Conservation (phyloP, 2,113 vertebrate genomes). For the Blennius ocellaris region DNA sequence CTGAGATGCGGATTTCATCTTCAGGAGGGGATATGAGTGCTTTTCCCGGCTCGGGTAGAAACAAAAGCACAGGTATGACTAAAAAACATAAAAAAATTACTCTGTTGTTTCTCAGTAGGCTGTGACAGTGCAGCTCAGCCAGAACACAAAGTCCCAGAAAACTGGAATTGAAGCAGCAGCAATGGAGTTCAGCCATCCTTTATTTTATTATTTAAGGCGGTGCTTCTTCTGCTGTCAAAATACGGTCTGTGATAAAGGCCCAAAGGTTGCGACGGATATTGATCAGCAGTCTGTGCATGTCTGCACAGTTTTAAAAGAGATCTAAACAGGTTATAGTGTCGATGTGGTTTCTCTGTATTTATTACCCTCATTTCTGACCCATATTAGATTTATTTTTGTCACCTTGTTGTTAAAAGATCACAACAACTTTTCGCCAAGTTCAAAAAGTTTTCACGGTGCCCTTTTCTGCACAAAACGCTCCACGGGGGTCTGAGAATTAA, state of each 20-base stretch:
- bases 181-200: conserved; percentile 1
- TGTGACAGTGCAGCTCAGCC: background rate
- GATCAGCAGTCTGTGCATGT: background rate
- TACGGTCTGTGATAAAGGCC: background rate
- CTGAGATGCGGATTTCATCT: no score
- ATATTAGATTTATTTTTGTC: background rate
- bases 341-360: background rate
- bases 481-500: background rate
- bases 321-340: background rate
- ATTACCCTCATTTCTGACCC: background rate
- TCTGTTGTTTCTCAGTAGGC: background rate
- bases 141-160: background rate
- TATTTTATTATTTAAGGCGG: background rate
- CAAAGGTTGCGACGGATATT: background rate
- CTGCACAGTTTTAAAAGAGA: background rate
- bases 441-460: no score
- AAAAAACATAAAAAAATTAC: background rate
- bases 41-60: no score
- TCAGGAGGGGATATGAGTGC: no score
- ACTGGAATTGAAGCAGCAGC: background rate
- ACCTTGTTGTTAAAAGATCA: background rate
- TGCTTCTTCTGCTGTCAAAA: background rate
- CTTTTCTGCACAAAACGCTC: background rate
- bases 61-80: background rate
- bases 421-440: no score